A percentile compares a stretch with the other conserved stretches of the same genome.
These are phyloP conservation scores for Poecilia latipinna DNA, from an alignment of 2,113 vertebrate species.

Conservation along the genomic window DNA sequence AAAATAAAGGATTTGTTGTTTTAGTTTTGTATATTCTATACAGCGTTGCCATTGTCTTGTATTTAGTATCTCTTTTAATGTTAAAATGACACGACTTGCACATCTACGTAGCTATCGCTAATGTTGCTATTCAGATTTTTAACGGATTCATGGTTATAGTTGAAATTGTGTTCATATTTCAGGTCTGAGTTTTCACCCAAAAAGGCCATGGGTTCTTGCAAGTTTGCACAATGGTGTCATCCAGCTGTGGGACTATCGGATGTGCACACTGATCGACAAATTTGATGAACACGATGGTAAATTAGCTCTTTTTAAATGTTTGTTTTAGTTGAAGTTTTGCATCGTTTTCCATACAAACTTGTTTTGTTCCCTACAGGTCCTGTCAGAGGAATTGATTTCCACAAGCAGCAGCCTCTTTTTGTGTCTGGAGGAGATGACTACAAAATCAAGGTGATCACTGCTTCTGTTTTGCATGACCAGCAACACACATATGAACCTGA, in stretches of 20 bases:
- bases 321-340: background rate
- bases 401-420: slow-evolving; percentile 97
- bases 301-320: background rate
- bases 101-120: background rate
- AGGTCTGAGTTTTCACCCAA: slow-evolving; percentile 97
- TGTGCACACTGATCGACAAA: slow-evolving; percentile 98
- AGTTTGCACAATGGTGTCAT: slow-evolving; percentile 97
- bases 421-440: slow-evolving; percentile 98
- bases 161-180: background rate
- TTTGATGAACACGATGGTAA: slow-evolving; percentile 97
- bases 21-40: background rate
- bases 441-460: slow-evolving; percentile 90
- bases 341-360: background rate
- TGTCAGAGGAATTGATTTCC: slow-evolving; percentile 95
- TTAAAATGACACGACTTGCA: background rate
- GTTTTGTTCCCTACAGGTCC: slow-evolving; percentile 79
- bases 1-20: background rate
- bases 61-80: background rate
- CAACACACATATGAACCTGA: background rate
- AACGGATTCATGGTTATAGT: background rate
- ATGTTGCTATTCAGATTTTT: background rate
- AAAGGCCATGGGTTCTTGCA: slow-evolving; percentile 95
- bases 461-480: no score
- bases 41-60: background rate
- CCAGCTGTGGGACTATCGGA: slow-evolving; percentile 97